Conservation (phyloP, 2,888 invertebrate genomes). For the Hydrotaea diabolus region DNA sequence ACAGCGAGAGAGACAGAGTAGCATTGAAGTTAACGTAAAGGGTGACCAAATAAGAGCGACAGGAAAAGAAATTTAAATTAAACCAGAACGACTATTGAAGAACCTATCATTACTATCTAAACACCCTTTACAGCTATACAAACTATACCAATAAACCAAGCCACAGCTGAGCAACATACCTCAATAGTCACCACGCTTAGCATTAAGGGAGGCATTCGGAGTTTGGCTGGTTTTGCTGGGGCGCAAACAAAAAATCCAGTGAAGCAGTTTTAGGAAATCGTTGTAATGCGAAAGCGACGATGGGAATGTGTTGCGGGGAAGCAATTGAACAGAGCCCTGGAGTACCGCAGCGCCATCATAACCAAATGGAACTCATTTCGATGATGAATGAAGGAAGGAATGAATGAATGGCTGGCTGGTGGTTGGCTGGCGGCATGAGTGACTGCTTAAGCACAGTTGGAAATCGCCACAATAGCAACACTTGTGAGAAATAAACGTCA, state of each 20-base stretch:
- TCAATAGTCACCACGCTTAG: not conserved
- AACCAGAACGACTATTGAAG: too few relatives aligned
- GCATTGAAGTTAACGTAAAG: too few relatives aligned
- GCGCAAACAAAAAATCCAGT: not conserved
- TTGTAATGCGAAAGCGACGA: not conserved
- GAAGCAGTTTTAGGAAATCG: constrained; percentile 7
- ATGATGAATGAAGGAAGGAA: constrained; percentile 30
- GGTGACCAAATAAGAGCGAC: too few relatives aligned
- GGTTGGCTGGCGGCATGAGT: not conserved
- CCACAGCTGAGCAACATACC: not conserved
- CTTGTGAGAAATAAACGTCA: constrained; percentile 2
- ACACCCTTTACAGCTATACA: too few relatives aligned
- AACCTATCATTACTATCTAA: too few relatives aligned
- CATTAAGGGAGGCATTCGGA: not conserved
- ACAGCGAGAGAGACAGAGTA: too few relatives aligned
- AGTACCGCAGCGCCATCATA: not conserved
- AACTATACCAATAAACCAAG: not conserved
- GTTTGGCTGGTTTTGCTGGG: not conserved
- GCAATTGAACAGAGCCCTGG: constrained; percentile 54
- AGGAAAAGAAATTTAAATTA: too few relatives aligned
- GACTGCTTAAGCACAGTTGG: constrained; percentile 48
- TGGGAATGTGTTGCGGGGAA: not conserved
- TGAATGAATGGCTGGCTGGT: not conserved
- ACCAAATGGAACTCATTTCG: constrained; percentile 15
- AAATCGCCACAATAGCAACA: constrained; percentile 55